Evolutionary conservation across 1,140 invertebrate species (phyloP).

Genomic region (Lasioglossum albipes): DNA sequence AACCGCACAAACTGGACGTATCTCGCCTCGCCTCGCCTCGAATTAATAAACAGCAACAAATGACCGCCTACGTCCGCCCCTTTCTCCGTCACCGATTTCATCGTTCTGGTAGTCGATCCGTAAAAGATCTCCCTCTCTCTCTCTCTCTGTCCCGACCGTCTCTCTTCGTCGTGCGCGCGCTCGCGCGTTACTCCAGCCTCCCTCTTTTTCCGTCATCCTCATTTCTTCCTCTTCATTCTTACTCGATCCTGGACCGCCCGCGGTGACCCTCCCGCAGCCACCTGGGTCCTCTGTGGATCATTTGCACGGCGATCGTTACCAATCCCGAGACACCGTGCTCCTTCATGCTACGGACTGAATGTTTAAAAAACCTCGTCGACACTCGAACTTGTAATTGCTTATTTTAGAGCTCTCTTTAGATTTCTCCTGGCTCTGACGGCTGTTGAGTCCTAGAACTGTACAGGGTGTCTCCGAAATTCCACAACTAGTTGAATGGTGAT

Average conservation of each 20-base stretch:
- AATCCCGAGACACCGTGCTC: slow-evolving; percentile 22
- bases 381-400: background rate
- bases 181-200: slow-evolving; percentile 28
- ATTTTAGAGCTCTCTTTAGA: background rate
- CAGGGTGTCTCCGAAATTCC: no score
- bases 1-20: slow-evolving; percentile 73
- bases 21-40: slow-evolving; percentile 76
- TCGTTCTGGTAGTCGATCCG: slow-evolving; percentile 73
- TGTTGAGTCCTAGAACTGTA: no score
- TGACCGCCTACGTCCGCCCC: slow-evolving; percentile 75
- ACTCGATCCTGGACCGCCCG: slow-evolving; percentile 57
- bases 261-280: slow-evolving; percentile 48
- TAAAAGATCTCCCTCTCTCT: slow-evolving; percentile 51
- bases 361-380: background rate
- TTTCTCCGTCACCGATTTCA: slow-evolving; percentile 73
- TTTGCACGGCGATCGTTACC: slow-evolving; percentile 56
- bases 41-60: slow-evolving; percentile 80
- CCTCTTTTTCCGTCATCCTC: slow-evolving; percentile 28
- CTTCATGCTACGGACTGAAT: slow-evolving; percentile 3
- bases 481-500: no score
- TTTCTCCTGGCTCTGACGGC: no score
- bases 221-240: slow-evolving; percentile 10
- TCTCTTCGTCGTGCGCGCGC: slow-evolving; percentile 28
- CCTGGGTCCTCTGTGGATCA: slow-evolving; percentile 49
- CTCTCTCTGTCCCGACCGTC: background rate